These are phyloP conservation scores for Leptopilina boulardi DNA, from an alignment of 1,140 invertebrate species.

Conservation along the genomic window DNA sequence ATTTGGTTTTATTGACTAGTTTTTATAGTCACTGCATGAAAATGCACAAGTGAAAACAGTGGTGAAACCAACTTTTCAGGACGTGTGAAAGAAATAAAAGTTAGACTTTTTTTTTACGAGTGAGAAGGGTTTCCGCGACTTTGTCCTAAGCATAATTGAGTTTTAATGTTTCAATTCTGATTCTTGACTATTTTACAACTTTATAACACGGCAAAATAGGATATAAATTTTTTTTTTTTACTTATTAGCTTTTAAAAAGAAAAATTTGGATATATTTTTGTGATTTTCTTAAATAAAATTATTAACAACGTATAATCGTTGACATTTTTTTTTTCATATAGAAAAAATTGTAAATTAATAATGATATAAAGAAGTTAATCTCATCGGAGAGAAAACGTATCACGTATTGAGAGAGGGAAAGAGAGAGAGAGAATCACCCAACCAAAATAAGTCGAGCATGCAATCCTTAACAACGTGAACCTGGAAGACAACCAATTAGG, in stretches of 20 bases:
- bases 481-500: neutral
- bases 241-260: neutral
- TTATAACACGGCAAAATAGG: neutral
- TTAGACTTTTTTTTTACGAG: slow-evolving; percentile 20
- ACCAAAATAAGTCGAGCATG: neutral
- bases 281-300: too few relatives aligned
- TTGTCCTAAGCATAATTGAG: neutral
- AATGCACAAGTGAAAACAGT: slow-evolving; percentile 21
- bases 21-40: slow-evolving; percentile 13
- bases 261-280: neutral
- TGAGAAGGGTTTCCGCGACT: neutral
- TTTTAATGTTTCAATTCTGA: slow-evolving; percentile 5
- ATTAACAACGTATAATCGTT: too few relatives aligned
- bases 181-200: neutral
- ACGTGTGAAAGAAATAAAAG: slow-evolving; percentile 15
- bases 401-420: neutral
- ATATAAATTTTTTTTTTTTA: neutral
- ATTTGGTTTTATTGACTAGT: slow-evolving; percentile 7
- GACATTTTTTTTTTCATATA: too few relatives aligned
- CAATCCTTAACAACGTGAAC: neutral
- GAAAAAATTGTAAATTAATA: too few relatives aligned
- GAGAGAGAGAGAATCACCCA: neutral
- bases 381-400: neutral
- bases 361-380: too few relatives aligned
- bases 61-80: slow-evolving; percentile 4